Evolutionary conservation across 2,113 vertebrate species (phyloP).

Genomic region (Ptyas mucosa): DNA sequence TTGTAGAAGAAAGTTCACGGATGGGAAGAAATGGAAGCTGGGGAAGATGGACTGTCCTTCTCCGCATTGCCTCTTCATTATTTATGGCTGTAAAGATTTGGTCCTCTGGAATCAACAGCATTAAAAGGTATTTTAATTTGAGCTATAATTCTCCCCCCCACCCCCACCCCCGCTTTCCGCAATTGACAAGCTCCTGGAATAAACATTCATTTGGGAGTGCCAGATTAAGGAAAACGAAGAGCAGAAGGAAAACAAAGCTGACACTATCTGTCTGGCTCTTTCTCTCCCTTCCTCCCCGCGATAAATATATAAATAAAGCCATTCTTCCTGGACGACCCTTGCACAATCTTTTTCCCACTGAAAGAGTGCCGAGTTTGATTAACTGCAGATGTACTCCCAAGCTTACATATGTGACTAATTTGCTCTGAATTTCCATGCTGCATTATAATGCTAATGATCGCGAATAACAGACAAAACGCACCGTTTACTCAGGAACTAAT

Average conservation of each 20-base stretch:
- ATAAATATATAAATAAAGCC: neutral
- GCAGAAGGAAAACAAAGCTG: neutral
- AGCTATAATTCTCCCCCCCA: constrained; percentile 35
- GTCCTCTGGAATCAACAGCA: constrained; percentile 32
- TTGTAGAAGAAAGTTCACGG: constrained; percentile 24
- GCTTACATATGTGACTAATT: constrained; percentile 76
- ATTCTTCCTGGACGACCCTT: constrained; percentile 65
- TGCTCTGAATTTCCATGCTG: constrained; percentile 78
- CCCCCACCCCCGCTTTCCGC: constrained; percentile 26
- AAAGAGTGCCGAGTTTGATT: constrained; percentile 66
- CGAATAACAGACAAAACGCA: constrained; percentile 82
- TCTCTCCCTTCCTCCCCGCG: neutral
- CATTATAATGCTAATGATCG: constrained; percentile 80
- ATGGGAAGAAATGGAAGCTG: constrained; percentile 16
- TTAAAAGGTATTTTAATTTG: constrained; percentile 56
- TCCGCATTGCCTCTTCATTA: constrained; percentile 36
- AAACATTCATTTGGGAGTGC: constrained; percentile 55
- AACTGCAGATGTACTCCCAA: constrained; percentile 73
- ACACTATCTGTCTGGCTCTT: neutral
- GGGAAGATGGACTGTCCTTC: neutral
- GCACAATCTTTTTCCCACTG: constrained; percentile 65
- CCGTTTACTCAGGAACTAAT: constrained; percentile 83
- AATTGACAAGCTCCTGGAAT: constrained; percentile 38
- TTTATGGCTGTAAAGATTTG: constrained; percentile 40
- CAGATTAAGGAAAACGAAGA: constrained; percentile 30